phyloP scores from a whole-genome alignment of 2,888 invertebrate genomes.

The Thysanoteuthis rhombus region DNA sequence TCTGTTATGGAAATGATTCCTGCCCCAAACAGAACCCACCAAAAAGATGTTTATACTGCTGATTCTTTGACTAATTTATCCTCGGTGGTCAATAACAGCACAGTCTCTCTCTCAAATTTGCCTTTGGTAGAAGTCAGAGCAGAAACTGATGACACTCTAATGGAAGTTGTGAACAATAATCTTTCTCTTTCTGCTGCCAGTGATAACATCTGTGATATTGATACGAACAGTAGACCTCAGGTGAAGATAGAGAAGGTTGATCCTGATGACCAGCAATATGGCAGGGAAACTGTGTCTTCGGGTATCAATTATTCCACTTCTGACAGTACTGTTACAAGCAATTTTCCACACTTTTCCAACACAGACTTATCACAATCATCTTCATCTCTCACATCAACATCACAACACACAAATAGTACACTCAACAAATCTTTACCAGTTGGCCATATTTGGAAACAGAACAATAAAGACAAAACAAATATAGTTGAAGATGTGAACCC shows the following conservation, averaged over 20 bases:
- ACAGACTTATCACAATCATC: neutral
- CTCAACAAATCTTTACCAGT: neutral
- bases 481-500: neutral
- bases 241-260: conserved; percentile 13
- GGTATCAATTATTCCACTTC: neutral
- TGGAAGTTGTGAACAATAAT: neutral
- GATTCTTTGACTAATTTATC: neutral
- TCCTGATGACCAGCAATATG: conserved; percentile 22
- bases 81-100: neutral
- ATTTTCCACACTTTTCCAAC: neutral
- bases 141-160: neutral
- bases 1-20: neutral
- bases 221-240: neutral
- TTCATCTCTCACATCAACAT: neutral
- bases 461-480: neutral
- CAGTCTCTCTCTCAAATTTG: neutral
- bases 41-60: neutral
- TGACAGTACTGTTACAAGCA: neutral
- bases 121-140: neutral
- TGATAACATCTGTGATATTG: neutral
- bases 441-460: neutral
- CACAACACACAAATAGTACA: neutral
- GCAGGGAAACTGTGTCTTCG: neutral
- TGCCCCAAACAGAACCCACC: neutral
- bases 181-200: neutral